phyloP scores from a whole-genome alignment of 2,888 invertebrate genomes.

The Amblyjoppa proteus region DNA sequence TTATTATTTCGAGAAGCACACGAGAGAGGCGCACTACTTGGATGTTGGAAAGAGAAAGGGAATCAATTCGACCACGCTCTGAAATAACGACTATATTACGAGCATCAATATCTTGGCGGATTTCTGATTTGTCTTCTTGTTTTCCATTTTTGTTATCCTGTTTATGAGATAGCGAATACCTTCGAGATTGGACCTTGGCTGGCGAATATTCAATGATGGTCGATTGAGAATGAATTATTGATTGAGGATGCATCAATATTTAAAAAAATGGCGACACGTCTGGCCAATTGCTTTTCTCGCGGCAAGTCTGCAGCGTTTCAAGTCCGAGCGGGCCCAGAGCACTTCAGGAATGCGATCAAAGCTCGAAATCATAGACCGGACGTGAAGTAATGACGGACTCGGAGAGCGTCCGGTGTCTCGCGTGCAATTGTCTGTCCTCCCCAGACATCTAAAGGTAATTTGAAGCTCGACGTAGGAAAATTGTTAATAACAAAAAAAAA shows the following conservation, averaged over 20 bases:
- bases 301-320: background rate
- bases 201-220: too few relatives aligned
- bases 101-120: background rate
- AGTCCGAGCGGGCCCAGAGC: background rate
- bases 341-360: background rate
- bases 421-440: background rate
- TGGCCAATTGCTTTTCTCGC: background rate
- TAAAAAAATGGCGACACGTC: too few relatives aligned
- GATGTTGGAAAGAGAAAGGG: slow-evolving; percentile 30
- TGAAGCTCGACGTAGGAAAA: background rate
- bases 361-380: background rate
- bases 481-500: background rate
- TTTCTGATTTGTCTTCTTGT: background rate
- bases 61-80: slow-evolving; percentile 57
- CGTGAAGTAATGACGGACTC: background rate
- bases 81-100: slow-evolving; percentile 65
- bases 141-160: background rate
- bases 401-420: background rate
- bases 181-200: too few relatives aligned
- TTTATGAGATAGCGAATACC: background rate
- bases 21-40: slow-evolving; percentile 32
- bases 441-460: background rate
- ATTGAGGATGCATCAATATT: too few relatives aligned
- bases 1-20: slow-evolving; percentile 19
- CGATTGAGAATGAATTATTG: too few relatives aligned